phyloP scores from a whole-genome alignment of 2,113 vertebrate genomes.

The Mystacornis crossleyi region DNA sequence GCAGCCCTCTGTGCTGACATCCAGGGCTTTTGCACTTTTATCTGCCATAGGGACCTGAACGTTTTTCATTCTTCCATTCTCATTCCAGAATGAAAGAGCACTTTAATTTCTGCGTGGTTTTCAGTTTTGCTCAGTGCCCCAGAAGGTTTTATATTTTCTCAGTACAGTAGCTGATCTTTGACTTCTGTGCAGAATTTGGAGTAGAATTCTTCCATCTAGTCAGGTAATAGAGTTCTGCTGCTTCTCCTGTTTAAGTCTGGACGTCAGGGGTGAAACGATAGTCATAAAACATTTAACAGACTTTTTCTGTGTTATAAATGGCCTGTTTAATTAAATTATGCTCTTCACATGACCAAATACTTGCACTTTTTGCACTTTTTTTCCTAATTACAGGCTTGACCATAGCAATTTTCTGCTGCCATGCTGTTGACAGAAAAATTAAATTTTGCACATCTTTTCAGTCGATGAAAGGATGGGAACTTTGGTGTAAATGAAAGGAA shows the following conservation, averaged over 20 bases:
- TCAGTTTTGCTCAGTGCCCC: not conserved
- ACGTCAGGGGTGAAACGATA: not conserved
- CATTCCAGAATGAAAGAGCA: not conserved
- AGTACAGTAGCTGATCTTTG: not conserved
- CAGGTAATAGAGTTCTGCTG: not conserved
- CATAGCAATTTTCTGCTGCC: not conserved
- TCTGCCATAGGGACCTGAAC: not conserved
- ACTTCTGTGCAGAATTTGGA: not conserved
- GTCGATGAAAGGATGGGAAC: not conserved
- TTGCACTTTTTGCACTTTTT: not conserved
- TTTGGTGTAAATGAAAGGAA: not conserved
- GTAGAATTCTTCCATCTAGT: not conserved
- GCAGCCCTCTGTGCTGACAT: not conserved
- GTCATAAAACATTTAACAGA: not conserved
- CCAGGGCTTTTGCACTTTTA: fast-evolving
- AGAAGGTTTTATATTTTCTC: not conserved
- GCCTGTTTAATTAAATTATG: not conserved
- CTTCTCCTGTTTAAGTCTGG: not conserved
- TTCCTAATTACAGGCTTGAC: not conserved
- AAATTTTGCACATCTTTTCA: not conserved
- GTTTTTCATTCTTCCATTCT: not conserved
- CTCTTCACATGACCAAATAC: not conserved
- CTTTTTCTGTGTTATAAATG: not conserved
- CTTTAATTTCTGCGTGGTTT: not conserved
- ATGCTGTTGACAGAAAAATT: not conserved